phyloP scores from a whole-genome alignment of 2,888 invertebrate genomes.

The Microctonus hyperodae region DNA sequence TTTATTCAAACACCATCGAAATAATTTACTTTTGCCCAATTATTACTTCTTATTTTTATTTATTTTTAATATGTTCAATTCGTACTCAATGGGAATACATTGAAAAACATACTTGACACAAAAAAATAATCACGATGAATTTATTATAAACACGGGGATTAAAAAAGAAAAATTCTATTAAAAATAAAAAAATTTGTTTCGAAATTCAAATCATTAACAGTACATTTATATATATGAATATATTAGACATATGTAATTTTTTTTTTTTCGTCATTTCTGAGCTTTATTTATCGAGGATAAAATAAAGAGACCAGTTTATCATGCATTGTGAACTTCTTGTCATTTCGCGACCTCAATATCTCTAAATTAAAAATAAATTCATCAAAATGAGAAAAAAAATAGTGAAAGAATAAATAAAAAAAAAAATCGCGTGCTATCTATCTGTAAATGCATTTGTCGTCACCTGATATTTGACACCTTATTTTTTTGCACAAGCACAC shows the following conservation, averaged over 20 bases:
- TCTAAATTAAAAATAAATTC: constrained; percentile 2
- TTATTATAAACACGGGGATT: too few relatives aligned
- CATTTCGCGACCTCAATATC: background rate
- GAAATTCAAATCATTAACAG: background rate
- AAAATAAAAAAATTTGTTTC: background rate
- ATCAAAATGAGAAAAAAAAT: constrained; percentile 19
- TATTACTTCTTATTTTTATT: too few relatives aligned
- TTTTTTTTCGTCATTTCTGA: too few relatives aligned
- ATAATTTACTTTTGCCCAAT: background rate
- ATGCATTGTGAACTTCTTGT: background rate
- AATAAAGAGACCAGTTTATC: background rate
- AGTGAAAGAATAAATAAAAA: too few relatives aligned
- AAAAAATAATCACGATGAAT: too few relatives aligned
- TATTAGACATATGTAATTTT: background rate
- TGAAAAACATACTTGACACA: too few relatives aligned
- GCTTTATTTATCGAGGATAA: background rate
- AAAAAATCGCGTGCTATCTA: background rate
- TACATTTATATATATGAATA: background rate
- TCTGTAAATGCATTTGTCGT: constrained; percentile 4
- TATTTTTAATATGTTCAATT: too few relatives aligned
- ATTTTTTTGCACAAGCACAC: background rate
- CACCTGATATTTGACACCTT: background rate
- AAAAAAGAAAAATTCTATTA: background rate
- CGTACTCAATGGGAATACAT: too few relatives aligned
- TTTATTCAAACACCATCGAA: background rate